Evolutionary conservation across 2,113 vertebrate genomes (phyloP).

Genomic region (Castor canadensis): DNA sequence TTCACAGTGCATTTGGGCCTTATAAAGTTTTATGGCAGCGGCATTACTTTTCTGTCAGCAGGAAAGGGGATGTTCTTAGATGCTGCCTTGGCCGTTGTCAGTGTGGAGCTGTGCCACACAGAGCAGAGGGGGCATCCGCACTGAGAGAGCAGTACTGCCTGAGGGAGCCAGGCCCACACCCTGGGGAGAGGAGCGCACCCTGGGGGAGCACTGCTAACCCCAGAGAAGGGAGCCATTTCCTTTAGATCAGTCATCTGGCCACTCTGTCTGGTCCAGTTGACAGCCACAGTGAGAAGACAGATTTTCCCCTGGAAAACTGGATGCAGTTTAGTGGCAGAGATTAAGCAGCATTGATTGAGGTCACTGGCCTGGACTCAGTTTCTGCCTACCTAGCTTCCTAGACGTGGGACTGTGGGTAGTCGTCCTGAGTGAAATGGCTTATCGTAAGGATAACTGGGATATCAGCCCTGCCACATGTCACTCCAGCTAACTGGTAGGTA

Average conservation of each 20-base stretch:
- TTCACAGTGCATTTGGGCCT: slow-evolving; percentile 3
- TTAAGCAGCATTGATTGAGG: background rate
- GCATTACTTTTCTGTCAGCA: slow-evolving; percentile 18
- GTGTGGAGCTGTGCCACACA: accelerated
- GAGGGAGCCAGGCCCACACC: background rate
- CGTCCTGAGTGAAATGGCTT: background rate
- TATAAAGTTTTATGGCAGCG: slow-evolving; percentile 2
- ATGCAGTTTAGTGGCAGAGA: background rate
- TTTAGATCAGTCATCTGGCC: background rate
- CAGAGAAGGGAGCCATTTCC: background rate
- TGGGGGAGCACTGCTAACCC: background rate
- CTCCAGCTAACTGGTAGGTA: accelerated
- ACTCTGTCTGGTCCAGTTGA: background rate
- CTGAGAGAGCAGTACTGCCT: background rate
- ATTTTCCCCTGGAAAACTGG: background rate
- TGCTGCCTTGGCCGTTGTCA: accelerated
- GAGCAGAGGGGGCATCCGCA: too few relatives aligned
- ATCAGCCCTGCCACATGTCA: accelerated
- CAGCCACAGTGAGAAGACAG: background rate
- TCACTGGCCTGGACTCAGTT: background rate
- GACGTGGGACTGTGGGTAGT: background rate
- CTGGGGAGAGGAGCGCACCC: background rate
- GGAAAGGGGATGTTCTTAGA: background rate
- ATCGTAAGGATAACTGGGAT: background rate
- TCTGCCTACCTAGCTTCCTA: background rate